Base-by-base conservation (phyloP, 2,113 vertebrate genomes). In the Hystrix brachyura region DNA sequence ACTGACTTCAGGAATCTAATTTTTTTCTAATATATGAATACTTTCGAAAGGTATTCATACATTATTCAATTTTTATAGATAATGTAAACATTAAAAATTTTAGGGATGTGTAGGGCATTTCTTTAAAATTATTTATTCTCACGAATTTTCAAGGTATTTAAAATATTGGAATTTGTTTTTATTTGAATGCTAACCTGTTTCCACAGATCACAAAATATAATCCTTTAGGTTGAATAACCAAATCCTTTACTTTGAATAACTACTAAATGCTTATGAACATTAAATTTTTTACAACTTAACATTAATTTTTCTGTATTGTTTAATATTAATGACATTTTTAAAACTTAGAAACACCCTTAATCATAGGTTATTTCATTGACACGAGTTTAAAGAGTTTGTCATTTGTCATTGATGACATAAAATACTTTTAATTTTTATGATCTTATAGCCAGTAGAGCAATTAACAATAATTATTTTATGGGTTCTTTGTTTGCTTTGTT, bases 161-260 rank as follows among this genome's bases (percentile, higher is more conserved):
- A 87, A 93, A 53, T 81, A 69, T 13, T 87, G 65, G 80, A 82
- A 74, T 79, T 57, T 71, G 12, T 93, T 93, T 83, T 81, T 74
- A 81, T 65, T 95, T 59, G 34, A 92, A 27, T 87, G 43, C 23
- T 95, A 83, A 87, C 12, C 11, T 71, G 4, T 89, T 71, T 7
- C 34, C 8, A 89, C 55, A 46, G 7, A 60, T 72, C 21, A 60
- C 8, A 43, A 38, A 79, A 64, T 80, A 51, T 51, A 43, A 55
- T 64, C 55, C n/a, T 89, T 92, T 84, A 79, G 14, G 46, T 55
- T 86, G 29, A 72, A 43, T 85, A 85, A 34, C 38, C 51, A 51
- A 64, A 51, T 89, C 48, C 10, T 57, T 65, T 38, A 90, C 29
- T 64, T 38, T 38, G 38, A 38, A 38, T 38, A 38, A 38, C 38